Base-by-base conservation (phyloP, 2,113 vertebrate species). In the Peucedramus taeniatus region DNA sequence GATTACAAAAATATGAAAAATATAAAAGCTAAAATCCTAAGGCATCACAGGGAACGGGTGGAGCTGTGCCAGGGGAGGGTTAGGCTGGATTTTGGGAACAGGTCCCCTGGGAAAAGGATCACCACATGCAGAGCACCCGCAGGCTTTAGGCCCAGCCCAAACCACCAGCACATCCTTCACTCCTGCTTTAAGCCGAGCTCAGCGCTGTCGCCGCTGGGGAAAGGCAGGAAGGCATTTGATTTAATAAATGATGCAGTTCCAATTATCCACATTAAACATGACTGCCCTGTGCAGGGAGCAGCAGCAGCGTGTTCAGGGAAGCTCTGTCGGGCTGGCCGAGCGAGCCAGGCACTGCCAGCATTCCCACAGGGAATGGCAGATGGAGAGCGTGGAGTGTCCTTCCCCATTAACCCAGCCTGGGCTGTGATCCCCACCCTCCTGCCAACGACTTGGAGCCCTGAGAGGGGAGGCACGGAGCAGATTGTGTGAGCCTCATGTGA, bases 401-500 rank as follows among this genome's bases (percentile, higher is more conserved):
- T 15, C 68, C 33, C 92, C 18, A 13, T 70, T 33, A 64, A 45
- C 7, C 82, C 94, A 66, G 90, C 23, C 56, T 3, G 20, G 23
- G 40, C 74, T 90, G 31, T 9, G 50, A 75, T 81, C 81, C 18
- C 76, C 19, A 5, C 86, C 68, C 50, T 28, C 28, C 5, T 31
- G 64, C 68, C 80, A 53, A 71, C 71, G 57, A 35, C 7, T 1
- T 37, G 59, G 75, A 83, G 77, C 40, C 21, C 78, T 45, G 65
- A 1, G 7, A 68, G 49, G 30, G 51, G 56, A 74, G 39, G 39
- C 80, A 31, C 13, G 2, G 40, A 51, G 83, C 54, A 31, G 16
- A 0, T 0, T 2, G 13, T 4, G 30, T 0, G 1, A 33, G 63
- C 19, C 64, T 56, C 27, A 6, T 5, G 1, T 4, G 3, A 31